These are phyloP conservation scores for Catocala nupta DNA, from an alignment of 2,888 invertebrate species.

Conservation along the genomic window DNA sequence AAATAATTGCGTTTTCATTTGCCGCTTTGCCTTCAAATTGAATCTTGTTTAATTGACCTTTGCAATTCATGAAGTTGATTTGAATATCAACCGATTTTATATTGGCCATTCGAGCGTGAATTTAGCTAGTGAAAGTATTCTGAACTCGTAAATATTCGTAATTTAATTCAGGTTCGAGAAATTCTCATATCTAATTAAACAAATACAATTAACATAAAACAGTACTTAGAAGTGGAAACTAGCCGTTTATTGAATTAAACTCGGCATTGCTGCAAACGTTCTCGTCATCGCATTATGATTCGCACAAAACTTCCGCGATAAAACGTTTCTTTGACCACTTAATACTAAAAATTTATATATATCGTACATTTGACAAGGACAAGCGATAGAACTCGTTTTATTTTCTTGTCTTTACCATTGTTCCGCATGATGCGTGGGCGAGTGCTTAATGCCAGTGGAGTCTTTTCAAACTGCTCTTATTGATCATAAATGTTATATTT, in stretches of 20 bases:
- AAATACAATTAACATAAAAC: conserved; percentile 30
- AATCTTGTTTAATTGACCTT: conserved; percentile 54
- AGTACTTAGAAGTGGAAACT: conserved; percentile 13
- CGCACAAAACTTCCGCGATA: conserved; percentile 8
- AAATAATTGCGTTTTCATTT: conserved; percentile 36
- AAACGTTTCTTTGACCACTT: conserved; percentile 6
- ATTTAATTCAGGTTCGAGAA: conserved; percentile 17
- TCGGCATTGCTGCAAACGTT: conserved; percentile 18
- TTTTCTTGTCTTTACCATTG: conserved; percentile 8
- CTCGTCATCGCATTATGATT: conserved; percentile 14
- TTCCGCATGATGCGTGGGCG: conserved; percentile 4
- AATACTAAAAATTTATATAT: conserved; percentile 4
- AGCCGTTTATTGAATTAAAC: conserved; percentile 6
- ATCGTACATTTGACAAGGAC: conserved; percentile 7
- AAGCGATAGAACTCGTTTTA: conserved; percentile 7
- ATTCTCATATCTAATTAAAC: conserved; percentile 26
- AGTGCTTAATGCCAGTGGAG: not conserved
- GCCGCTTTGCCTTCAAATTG: conserved; percentile 48
- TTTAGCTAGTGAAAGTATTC: conserved; percentile 27
- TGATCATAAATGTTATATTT: not conserved
- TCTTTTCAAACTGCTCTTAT: not conserved
- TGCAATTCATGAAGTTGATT: conserved; percentile 49
- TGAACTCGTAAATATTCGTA: conserved; percentile 25
- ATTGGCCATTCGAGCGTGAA: conserved; percentile 26
- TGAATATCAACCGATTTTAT: conserved; percentile 46